Conservation (phyloP, 1,140 invertebrate genomes). For the Lineus longissimus region DNA sequence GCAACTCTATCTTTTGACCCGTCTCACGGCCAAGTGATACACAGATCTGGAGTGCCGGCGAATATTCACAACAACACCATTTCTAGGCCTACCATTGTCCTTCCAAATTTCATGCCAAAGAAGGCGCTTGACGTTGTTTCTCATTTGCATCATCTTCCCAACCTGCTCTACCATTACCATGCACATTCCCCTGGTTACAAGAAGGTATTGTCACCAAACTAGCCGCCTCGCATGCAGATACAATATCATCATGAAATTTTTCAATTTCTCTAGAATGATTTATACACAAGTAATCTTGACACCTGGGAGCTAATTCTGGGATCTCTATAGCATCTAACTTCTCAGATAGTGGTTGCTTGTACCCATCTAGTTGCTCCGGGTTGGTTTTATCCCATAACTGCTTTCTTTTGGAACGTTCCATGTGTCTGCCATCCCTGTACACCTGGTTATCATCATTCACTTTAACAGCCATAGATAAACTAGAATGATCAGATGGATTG, state of each 20-base stretch:
- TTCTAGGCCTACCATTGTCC: neutral
- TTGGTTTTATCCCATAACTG: no score
- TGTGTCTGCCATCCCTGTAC: no score
- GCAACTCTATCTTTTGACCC: neutral
- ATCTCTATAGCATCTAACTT: no score
- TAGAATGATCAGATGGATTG: no score
- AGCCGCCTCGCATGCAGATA: neutral
- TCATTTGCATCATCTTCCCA: neutral
- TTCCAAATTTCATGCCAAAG: slow-evolving; percentile 1
- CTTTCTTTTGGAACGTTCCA: no score
- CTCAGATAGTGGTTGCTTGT: no score
- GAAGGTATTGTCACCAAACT: no score
- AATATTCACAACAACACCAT: neutral
- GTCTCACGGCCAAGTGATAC: neutral
- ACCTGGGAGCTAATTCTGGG: neutral
- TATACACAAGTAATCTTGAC: neutral
- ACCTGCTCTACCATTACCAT: neutral
- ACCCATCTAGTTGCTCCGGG: no score
- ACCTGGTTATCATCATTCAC: no score
- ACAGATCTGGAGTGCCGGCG: neutral
- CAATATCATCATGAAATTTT: neutral
- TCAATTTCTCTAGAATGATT: neutral
- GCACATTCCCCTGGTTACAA: no score
- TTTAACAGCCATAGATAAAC: no score
- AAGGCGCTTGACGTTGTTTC: neutral